Evolutionary conservation across 2,797 vertebrate species (phyloP), one percentile per base, ranked within the genome.

Genomic region (Cryptoprocta ferox): DNA sequence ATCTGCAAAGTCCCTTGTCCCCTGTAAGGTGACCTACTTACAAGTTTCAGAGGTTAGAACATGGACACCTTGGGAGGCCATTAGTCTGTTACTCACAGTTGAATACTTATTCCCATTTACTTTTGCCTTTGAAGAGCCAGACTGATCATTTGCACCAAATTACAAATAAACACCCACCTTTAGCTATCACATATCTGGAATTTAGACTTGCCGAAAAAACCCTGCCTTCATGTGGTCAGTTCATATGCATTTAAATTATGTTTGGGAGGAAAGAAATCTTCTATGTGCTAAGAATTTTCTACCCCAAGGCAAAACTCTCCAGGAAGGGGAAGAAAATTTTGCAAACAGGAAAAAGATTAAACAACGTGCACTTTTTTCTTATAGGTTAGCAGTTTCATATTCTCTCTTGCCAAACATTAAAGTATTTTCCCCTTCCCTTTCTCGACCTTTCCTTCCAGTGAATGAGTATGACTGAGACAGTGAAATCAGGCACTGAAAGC

Each of bases 381-480:
- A 82, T 82, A 96, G 91, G 87, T 87, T 96, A 94, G 94, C 93
- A 95, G n/a, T 97, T 97, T 85, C 37, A 84, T 94, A 89, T 95
- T 97, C 95, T 83, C 12, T 96, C 63, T 95, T 93, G 71, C 50
- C 86, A 91, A 96, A 89, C 26, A 85, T 89, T 89, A 59, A 86
- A 61, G 59, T 94, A 63, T 42, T 53, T 24, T 30, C 24, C 10
- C 9, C 35, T 90, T 63, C 63, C 65, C 35, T 81, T 90, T 90
- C 65, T 80, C 53, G 53, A 48, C 66, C 4, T 50, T 94, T 84
- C 50, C 45, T 80, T 75, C 32, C 32, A 37, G 50, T 63, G 79
- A 91, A 45, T 82, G 28, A 86, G 9, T 68, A 53, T 95, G 59
- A 80, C 76, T 65, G 61, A 37, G 39, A 70, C 35, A 78, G 32